Conservation (phyloP, 2,888 invertebrate genomes). For the Metellina segmentata region DNA sequence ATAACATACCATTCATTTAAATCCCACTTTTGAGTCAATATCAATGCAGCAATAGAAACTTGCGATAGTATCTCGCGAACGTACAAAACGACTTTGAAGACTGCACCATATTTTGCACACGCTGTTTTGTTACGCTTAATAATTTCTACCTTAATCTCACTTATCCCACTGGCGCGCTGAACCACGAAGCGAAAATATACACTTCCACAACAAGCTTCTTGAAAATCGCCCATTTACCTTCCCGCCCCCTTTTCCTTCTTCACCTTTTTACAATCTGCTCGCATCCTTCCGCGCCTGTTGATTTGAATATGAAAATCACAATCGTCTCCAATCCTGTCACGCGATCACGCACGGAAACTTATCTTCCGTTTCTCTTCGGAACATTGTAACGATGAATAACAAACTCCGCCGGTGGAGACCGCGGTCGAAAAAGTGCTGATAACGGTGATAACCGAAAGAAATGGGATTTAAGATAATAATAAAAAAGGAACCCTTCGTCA, state of each 20-base stretch:
- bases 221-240: too few relatives aligned
- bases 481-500: slow-evolving; percentile 10
- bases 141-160: background rate
- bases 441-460: slow-evolving; percentile 15
- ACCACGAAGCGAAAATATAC: slow-evolving; percentile 38
- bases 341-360: slow-evolving; percentile 57
- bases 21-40: too few relatives aligned
- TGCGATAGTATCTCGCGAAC: too few relatives aligned
- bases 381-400: slow-evolving; percentile 37
- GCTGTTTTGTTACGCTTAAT: slow-evolving; percentile 1
- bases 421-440: slow-evolving; percentile 30
- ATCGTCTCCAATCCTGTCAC: slow-evolving; percentile 31
- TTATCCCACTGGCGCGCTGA: background rate
- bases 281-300: slow-evolving; percentile 40
- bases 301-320: slow-evolving; percentile 71
- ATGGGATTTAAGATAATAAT: slow-evolving; percentile 20
- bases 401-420: background rate
- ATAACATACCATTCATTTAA: too few relatives aligned
- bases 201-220: too few relatives aligned
- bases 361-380: slow-evolving; percentile 8
- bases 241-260: background rate
- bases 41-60: too few relatives aligned
- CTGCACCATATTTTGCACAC: too few relatives aligned
- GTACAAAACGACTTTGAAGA: too few relatives aligned
- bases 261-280: slow-evolving; percentile 1